Conservation (phyloP, 2,888 invertebrate genomes). For the Trissonchulus latispiculum region DNA sequence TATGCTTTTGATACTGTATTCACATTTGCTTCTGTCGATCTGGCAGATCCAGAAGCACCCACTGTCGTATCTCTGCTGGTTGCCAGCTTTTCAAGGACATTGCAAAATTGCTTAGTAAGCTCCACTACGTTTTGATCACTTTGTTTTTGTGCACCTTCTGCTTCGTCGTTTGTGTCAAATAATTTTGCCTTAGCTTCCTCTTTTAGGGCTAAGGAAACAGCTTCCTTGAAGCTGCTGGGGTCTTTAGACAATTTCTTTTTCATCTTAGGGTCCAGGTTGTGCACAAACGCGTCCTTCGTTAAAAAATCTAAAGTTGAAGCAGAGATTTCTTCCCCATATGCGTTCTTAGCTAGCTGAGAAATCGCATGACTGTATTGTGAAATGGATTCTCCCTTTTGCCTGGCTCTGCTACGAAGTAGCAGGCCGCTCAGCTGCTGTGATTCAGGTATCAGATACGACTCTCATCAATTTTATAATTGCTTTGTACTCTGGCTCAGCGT, state of each 20-base stretch:
- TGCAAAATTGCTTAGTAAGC: background rate
- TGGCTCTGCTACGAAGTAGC: background rate
- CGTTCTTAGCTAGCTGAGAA: background rate
- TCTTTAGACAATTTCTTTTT: background rate
- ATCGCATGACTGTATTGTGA: background rate
- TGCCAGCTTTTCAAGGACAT: background rate
- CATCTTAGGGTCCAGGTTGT: background rate
- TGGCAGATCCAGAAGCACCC: background rate
- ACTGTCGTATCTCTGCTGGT: background rate
- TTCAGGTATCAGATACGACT: background rate
- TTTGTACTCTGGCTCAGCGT: background rate
- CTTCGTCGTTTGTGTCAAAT: background rate
- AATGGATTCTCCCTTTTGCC: background rate
- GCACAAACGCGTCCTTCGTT: background rate
- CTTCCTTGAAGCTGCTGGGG: background rate
- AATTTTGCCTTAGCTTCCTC: background rate
- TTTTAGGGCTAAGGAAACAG: background rate
- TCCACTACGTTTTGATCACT: background rate
- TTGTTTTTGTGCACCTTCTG: background rate
- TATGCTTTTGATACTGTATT: background rate
- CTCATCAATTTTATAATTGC: background rate
- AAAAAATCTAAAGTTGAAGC: background rate
- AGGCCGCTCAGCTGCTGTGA: background rate
- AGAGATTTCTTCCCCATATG: background rate
- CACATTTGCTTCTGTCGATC: background rate